phyloP scores from a whole-genome alignment of 2,113 vertebrate genomes.

The Zosterops lateralis region DNA sequence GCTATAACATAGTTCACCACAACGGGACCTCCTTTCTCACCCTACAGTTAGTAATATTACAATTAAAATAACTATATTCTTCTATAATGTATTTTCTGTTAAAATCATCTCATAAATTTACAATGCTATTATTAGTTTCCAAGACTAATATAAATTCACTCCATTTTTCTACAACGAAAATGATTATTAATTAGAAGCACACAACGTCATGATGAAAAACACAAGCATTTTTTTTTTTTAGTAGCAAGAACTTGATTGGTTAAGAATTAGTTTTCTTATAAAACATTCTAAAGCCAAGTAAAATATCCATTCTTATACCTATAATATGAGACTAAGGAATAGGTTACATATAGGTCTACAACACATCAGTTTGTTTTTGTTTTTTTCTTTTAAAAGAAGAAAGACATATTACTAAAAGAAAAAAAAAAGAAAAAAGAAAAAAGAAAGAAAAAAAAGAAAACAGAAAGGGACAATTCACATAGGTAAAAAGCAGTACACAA shows the following conservation, averaged over 20 bases:
- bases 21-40: slow-evolving; percentile 89
- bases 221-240: slow-evolving; percentile 90
- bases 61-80: slow-evolving; percentile 99
- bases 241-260: slow-evolving; percentile 94
- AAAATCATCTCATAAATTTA: slow-evolving; percentile 97
- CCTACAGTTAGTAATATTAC: slow-evolving; percentile 99
- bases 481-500: slow-evolving; percentile 82
- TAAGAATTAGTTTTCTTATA: slow-evolving; percentile 92
- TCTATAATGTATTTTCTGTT: slow-evolving; percentile 96
- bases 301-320: slow-evolving; percentile 99
- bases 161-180: slow-evolving; percentile 99
- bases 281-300: slow-evolving; percentile 99
- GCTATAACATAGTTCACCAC: slow-evolving; percentile 99
- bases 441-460: slow-evolving; percentile 72
- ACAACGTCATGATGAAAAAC: slow-evolving; percentile 97
- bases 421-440: neutral
- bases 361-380: slow-evolving; percentile 84
- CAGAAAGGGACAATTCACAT: slow-evolving; percentile 79
- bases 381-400: slow-evolving; percentile 55
- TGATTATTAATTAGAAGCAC: slow-evolving; percentile 98
- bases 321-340: slow-evolving; percentile 93
- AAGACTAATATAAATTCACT: slow-evolving; percentile 99
- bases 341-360: slow-evolving; percentile 90
- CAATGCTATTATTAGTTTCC: slow-evolving; percentile 97
- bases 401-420: slow-evolving; percentile 75